Base-by-base conservation (phyloP, 2,113 vertebrate species). In the Myodes glareolus region DNA sequence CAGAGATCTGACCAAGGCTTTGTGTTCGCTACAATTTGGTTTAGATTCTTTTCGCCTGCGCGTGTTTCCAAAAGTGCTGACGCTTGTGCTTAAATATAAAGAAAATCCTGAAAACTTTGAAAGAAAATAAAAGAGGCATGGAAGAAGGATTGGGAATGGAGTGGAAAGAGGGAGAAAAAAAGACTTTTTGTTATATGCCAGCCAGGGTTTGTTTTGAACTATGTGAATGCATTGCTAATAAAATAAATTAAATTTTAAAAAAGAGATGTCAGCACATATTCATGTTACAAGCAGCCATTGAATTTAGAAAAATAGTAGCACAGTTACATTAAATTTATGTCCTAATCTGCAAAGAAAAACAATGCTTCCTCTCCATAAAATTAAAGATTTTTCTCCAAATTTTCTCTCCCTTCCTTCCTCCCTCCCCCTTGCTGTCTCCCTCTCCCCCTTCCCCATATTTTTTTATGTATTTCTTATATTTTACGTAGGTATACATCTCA, bases 311-410 rank as follows among this genome's bases (percentile, higher is more conserved):
- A 96, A 87, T 47, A 93, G 5, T 61, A 63, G 85, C n/a, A 29
- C 3, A 75, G 67, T 95, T 72, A 77, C 39, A 94, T 94, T 94
- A 92, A 88, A 95, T 92, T 47, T 61, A 92, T 73, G 67, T 93
- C 58, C 77, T 85, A 95, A 90, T 92, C 93, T 95, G 65, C 84
- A 95, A 93, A 94, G 90, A 81, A 94, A 94, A 95, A 91, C 39
- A 94, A 92, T 36, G 58, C 36, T 13, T 86, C 52, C 7, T 92
- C 1, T 9, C 50, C 42, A 52, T 75, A 90, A 87, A 16, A 65
- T 73, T 77, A 88, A 95, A 76, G 72, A 47, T 78, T 86, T 65
- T 94, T 94, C 73, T 96, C 47, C 25, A 90, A 61, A 63, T 61
- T 84, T 23, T 31, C n/a, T 4, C n/a, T 36, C 50, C 31, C 0